Evolutionary conservation across 2,113 vertebrate species (phyloP).

Genomic region (Apaloderma vittatum): DNA sequence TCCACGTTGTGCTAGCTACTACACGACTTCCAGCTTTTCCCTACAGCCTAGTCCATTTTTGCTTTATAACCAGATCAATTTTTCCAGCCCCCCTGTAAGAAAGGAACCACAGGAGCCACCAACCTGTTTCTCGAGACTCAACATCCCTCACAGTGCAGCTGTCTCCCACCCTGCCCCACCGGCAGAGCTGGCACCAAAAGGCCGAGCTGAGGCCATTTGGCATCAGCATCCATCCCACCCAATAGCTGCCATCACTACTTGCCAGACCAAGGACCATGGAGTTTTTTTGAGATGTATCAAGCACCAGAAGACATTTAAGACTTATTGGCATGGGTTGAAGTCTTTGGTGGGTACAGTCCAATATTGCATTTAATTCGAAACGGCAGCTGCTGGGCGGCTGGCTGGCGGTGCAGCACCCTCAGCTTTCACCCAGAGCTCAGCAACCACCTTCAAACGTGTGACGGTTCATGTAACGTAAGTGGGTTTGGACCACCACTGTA

Average conservation of each 20-base stretch:
- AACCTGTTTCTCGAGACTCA: fast-evolving
- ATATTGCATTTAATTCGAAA: neutral
- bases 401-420: neutral
- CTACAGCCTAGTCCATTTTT: neutral
- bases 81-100: neutral
- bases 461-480: neutral
- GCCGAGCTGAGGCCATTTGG: neutral
- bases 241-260: fast-evolving
- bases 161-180: neutral
- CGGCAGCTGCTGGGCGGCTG: neutral
- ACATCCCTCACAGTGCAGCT: fast-evolving
- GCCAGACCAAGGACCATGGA: neutral
- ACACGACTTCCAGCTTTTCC: neutral
- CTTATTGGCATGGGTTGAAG: neutral
- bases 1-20: neutral
- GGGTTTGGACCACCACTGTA: neutral
- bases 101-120: neutral
- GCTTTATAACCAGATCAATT: neutral
- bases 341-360: fast-evolving
- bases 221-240: no score
- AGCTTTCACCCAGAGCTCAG: neutral
- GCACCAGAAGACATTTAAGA: neutral
- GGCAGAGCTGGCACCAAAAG: neutral
- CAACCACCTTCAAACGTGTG: neutral
- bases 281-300: neutral